phyloP scores from a whole-genome alignment of 2,113 vertebrate species.

The Phainopepla nitens region DNA sequence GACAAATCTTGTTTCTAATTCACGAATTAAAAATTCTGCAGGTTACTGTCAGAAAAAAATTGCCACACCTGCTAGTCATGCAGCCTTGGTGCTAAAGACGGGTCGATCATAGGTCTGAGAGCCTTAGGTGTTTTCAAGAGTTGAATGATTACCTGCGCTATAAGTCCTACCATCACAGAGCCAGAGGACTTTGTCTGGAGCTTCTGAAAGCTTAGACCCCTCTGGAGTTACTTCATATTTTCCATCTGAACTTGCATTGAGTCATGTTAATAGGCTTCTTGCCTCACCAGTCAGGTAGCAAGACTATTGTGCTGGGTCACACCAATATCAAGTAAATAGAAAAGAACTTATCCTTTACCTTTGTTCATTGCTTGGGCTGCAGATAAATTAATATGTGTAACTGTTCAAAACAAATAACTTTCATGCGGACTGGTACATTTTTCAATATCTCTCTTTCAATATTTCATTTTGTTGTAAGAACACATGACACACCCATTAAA shows the following conservation, averaged over 20 bases:
- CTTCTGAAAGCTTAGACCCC: conserved; percentile 25
- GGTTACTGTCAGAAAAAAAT: background rate
- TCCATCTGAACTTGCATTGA: conserved; percentile 30
- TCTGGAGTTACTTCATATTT: conserved; percentile 33
- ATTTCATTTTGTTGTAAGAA: conserved; percentile 18
- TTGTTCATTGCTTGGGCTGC: background rate
- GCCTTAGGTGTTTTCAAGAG: background rate
- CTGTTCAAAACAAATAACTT: conserved; percentile 38
- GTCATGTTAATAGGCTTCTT: conserved; percentile 30
- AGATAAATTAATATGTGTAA: conserved; percentile 27
- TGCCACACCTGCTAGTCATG: background rate
- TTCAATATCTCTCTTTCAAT: conserved; percentile 29
- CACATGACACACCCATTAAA: conserved; percentile 12
- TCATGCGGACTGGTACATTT: background rate
- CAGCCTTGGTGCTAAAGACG: background rate
- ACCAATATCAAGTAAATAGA: conserved; percentile 23
- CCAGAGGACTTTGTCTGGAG: background rate
- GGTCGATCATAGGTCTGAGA: accelerated
- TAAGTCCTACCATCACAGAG: background rate
- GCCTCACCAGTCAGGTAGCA: conserved; percentile 6
- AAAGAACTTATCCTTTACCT: conserved; percentile 17
- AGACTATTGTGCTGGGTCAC: conserved; percentile 3
- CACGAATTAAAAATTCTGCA: background rate
- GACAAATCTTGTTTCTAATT: background rate
- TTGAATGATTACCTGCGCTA: background rate